Base-by-base conservation (phyloP, 2,888 invertebrate genomes). In the Drosophila mayaguana region DNA sequence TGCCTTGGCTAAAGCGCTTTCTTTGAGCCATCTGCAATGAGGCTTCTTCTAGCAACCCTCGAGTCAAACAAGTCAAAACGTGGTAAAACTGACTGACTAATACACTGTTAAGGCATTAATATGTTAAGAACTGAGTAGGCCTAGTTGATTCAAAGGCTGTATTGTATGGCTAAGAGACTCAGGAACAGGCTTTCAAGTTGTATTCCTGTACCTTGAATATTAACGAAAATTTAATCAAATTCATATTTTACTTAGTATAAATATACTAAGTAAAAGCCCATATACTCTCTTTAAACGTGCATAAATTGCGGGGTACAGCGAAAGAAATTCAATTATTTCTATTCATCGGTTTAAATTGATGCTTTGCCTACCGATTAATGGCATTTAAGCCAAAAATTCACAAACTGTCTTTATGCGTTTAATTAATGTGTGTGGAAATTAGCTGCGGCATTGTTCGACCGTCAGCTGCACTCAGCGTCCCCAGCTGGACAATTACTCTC, bases 1-100 rank as follows among this genome's bases (percentile, higher is more conserved):
- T 56, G 67, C 78, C 78, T 75, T 64, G 71, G 67, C 66, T 7
- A 18, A 46, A 43, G 18, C 63, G 36, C 61, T 68, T 72, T 68
- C 54, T 50, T 34, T 57, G 22, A 48, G 40, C 46, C 43, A 36
- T 22, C 67, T 57, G 34, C 42, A 56, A 40, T n/a, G 42, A 20
- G 20, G 40, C 48, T 36, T 48, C 25, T 59, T 48, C 63, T 32
- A 43, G 42, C 46, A 60, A 14, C 46, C 36, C 34, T 56, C n/a
- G 8, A 51, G 43, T 22, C 25, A 34, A 32, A 48, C n/a, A 38
- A 43, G 9, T 5, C 8, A 36, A 25, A 22, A 38, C 9, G 6
- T 9, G 36, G 0, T 7, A 38, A 11, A 38, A 7, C 36, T n/a
- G 18, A 38, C 46, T 12, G 25, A n/a, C 4, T 1, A 18, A 18